A percentile compares a stretch with the other conserved stretches of the same genome.
Evolutionary conservation across 2,888 invertebrate species (phyloP).

Genomic region (Hermodice carunculata): DNA sequence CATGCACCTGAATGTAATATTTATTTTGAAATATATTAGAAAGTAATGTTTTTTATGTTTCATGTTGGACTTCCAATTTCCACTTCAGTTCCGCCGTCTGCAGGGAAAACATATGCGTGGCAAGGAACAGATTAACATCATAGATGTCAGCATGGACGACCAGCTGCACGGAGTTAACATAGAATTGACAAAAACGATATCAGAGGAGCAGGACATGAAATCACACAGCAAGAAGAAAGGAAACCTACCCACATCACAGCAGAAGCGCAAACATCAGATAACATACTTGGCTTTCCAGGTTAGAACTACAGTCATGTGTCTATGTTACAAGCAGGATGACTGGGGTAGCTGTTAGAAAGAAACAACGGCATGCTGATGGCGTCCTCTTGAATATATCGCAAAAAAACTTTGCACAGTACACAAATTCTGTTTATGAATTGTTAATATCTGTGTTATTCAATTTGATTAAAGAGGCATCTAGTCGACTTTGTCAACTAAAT

Average conservation of each 20-base stretch:
- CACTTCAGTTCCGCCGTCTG: conserved; percentile 67
- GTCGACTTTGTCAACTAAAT: no score
- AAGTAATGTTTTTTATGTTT: no score
- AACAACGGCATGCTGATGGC: no score
- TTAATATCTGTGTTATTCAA: no score
- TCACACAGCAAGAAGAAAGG: conserved; percentile 52
- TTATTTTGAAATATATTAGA: no score
- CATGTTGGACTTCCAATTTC: neutral
- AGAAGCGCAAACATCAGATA: conserved; percentile 89
- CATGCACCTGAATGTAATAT: no score
- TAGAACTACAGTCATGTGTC: conserved; percentile 15
- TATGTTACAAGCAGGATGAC: no score
- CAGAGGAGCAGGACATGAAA: conserved; percentile 65
- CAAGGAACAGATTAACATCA: conserved; percentile 78
- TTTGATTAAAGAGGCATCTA: no score
- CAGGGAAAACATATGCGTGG: conserved; percentile 78
- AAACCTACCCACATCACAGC: conserved; percentile 77
- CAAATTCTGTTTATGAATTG: no score
- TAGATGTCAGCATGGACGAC: conserved; percentile 86
- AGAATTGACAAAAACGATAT: conserved; percentile 81
- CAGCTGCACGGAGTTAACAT: conserved; percentile 84
- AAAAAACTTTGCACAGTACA: no score
- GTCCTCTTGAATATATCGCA: no score
- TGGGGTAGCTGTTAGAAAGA: neutral
- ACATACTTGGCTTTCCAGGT: conserved; percentile 91